These are phyloP conservation scores for Podargus strigoides DNA, from an alignment of 2,797 vertebrate species.

Conservation along the genomic window DNA sequence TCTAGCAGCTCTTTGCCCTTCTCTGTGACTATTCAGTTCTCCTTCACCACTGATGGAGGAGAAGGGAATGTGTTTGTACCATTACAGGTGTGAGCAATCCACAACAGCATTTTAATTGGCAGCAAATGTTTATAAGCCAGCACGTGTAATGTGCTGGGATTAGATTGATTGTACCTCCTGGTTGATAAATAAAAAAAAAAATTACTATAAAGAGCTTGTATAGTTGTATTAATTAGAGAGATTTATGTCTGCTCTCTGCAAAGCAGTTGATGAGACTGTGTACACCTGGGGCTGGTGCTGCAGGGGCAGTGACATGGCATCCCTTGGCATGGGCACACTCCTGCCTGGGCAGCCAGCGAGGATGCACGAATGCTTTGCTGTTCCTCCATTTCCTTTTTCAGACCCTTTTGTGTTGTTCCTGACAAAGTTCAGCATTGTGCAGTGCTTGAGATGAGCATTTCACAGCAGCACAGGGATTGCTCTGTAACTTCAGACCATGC, in stretches of 20 bases:
- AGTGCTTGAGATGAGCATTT: not conserved
- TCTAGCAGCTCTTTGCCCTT: not conserved
- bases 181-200: not conserved
- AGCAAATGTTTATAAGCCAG: not conserved
- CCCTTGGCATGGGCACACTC: not conserved
- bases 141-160: not conserved
- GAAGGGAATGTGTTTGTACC: not conserved
- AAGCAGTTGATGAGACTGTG: not conserved
- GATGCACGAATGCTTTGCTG: fast-evolving
- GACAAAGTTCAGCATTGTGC: fast-evolving
- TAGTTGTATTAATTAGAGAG: not conserved
- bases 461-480: not conserved
- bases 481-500: not conserved
- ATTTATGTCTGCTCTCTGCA: not conserved
- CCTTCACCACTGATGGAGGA: not conserved
- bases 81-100: not conserved
- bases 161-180: not conserved
- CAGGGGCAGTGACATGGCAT: not conserved
- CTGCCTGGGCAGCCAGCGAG: not conserved
- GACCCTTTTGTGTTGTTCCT: not conserved
- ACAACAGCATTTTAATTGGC: not conserved
- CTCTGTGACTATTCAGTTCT: not conserved
- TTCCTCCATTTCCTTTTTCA: not conserved
- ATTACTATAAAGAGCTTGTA: not conserved
- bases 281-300: not conserved